phyloP scores from a whole-genome alignment of 2,113 vertebrate genomes.

The Ceyx margarethae region DNA sequence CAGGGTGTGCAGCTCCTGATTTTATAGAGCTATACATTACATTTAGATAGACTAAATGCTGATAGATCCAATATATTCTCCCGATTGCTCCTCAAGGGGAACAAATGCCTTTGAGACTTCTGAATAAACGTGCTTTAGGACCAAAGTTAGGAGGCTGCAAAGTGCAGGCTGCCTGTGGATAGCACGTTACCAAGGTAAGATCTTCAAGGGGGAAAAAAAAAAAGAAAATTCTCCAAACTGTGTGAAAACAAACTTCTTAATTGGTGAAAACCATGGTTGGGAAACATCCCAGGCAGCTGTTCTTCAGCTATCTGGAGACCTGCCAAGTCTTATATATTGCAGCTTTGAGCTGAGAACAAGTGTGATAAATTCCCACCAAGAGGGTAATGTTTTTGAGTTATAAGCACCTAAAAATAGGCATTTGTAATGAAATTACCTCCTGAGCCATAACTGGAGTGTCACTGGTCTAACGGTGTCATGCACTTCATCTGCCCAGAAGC shows the following conservation, averaged over 20 bases:
- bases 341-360: conserved; percentile 37
- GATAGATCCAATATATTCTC: background rate
- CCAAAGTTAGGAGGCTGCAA: background rate
- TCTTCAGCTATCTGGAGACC: conserved; percentile 7
- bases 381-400: conserved; percentile 17
- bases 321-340: background rate
- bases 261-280: conserved; percentile 22
- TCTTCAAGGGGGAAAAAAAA: background rate
- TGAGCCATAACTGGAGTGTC: background rate
- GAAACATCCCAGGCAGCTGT: conserved; percentile 52
- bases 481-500: background rate
- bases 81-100: background rate
- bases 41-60: background rate
- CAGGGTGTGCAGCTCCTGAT: background rate
- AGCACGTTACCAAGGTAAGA: background rate
- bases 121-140: background rate
- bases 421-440: background rate
- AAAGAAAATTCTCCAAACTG: background rate
- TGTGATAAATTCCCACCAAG: conserved; percentile 38
- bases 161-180: rapidly evolving
- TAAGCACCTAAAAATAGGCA: conserved; percentile 36
- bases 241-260: conserved; percentile 45
- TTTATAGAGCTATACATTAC: background rate
- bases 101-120: background rate
- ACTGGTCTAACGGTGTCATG: rapidly evolving